A percentile compares a stretch with the other conserved stretches of the same genome.
Evolutionary conservation across 2,113 vertebrate species (phyloP).

Genomic region (Myocastor coypus): DNA sequence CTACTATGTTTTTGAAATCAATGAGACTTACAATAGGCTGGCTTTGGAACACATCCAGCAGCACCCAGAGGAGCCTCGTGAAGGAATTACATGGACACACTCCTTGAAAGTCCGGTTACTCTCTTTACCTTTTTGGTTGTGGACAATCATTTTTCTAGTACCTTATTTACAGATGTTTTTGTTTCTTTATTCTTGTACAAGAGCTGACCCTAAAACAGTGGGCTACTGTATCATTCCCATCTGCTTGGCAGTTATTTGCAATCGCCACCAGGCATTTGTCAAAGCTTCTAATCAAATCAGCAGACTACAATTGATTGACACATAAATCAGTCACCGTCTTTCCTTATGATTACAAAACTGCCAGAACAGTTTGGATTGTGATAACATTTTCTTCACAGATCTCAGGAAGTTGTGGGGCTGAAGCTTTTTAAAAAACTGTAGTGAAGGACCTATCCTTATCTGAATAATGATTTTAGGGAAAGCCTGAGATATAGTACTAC

Average conservation of each 20-base stretch:
- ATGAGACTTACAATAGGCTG: conserved; percentile 93
- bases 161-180: conserved; percentile 98
- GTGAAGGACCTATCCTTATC: conserved; percentile 81
- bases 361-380: conserved; percentile 64
- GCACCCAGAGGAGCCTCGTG: conserved; percentile 85
- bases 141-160: conserved; percentile 94
- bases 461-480: conserved; percentile 71
- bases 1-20: conserved; percentile 97
- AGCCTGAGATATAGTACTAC: conserved; percentile 73
- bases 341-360: conserved; percentile 71
- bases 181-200: conserved; percentile 98
- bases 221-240: conserved; percentile 98
- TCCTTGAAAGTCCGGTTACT: conserved; percentile 90
- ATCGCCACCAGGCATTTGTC: conserved; percentile 92
- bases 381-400: conserved; percentile 78
- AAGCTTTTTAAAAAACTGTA: conserved; percentile 82
- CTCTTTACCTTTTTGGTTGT: conserved; percentile 95
- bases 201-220: conserved; percentile 95
- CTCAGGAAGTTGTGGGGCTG: conserved; percentile 80
- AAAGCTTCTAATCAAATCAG: conserved; percentile 95
- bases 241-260: conserved; percentile 95
- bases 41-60: conserved; percentile 93
- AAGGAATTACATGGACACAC: conserved; percentile 87
- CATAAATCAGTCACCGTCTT: conserved; percentile 83
- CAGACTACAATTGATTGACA: conserved; percentile 93